phyloP scores from a whole-genome alignment of 92 coral and sea anemone species.

The Isaurus tuberculatus region DNA sequence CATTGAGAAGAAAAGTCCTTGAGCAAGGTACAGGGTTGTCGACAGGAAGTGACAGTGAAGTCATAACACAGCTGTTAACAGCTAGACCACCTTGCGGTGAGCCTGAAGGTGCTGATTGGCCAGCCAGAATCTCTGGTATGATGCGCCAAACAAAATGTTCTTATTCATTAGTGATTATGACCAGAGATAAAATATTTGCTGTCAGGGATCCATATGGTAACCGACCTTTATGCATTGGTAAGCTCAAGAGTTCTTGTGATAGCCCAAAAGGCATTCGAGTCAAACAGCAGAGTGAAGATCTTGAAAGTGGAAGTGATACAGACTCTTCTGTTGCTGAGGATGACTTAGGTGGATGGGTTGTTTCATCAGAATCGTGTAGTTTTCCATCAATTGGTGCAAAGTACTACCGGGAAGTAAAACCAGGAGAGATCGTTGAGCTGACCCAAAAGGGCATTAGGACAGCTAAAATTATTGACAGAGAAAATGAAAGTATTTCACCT shows the following conservation, averaged over 20 bases:
- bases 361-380: constrained; percentile 93
- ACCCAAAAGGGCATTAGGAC: constrained; percentile 85
- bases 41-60: constrained; percentile 95
- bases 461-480: constrained; percentile 66
- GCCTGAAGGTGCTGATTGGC: constrained; percentile 97
- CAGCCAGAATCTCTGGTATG: constrained; percentile 83
- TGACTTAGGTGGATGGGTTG: constrained; percentile 85
- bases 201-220: constrained; percentile 98
- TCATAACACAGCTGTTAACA: constrained; percentile 91
- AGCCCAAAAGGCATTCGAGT: constrained; percentile 53
- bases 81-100: constrained; percentile 96
- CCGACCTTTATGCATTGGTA: constrained; percentile 94
- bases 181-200: constrained; percentile 84
- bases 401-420: constrained; percentile 78
- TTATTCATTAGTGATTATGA: constrained; percentile 92
- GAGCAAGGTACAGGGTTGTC: constrained; percentile 87
- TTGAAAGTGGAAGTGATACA: constrained; percentile 47
- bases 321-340: constrained; percentile 52
- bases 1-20: constrained; percentile 78
- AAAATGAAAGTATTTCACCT: constrained; percentile 62
- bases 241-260: constrained; percentile 64
- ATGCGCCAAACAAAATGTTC: constrained; percentile 84
- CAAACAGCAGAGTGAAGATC: constrained; percentile 42
- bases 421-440: constrained; percentile 92
- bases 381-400: constrained; percentile 97